Base-by-base conservation (phyloP, 1,140 invertebrate genomes). In the Papilio aristodemus region DNA sequence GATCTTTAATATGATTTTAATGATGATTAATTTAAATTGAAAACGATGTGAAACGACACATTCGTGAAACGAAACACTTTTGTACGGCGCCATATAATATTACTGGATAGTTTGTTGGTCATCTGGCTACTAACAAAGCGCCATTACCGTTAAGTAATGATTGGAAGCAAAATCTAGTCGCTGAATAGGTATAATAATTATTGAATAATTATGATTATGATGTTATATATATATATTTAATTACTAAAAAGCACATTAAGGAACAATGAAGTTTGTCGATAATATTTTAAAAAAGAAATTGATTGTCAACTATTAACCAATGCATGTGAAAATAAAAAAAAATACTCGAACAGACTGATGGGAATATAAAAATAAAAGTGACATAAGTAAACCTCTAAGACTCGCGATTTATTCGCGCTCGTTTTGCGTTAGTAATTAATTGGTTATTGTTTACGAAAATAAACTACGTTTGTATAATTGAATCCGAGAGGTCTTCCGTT, bases 1-100 rank as follows among this genome's bases (percentile, higher is more conserved):
- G 6, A 43, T 43, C 6, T n/a, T 14, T 43, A 54, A 50, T 50
- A 22, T 50, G 46, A 22, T 11, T 50, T 22, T 50, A 50, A 50
- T 25, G 17, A 50, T 22, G 46, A 50, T 50, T 50, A 50, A 50
- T 59, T 58, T 58, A n/a, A 60, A 60, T 60, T 60, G 32, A 62
- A 59, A 59, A 32, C 25, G 36, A 4, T 3, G 0, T 11, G 8
- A 37, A 10, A 62, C 38, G 36, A 50, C 14, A 50, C 7, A 19
- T 62, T 11, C 9, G 10, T 59, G 58, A 59, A 59, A 59, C 25
- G 13, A 4, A 38, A 39, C 13, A n/a, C 59, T 38, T 62, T 62
- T 62, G 59, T 17, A 38, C 27, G 4, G 1, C 17, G 0, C 11
- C 27, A 17, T 57, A 32, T 27, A 57, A 62, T 39, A 4, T 32